phyloP scores from a whole-genome alignment of 92 coral and sea anemone genomes.

The Zoanthus sansibaricus region DNA sequence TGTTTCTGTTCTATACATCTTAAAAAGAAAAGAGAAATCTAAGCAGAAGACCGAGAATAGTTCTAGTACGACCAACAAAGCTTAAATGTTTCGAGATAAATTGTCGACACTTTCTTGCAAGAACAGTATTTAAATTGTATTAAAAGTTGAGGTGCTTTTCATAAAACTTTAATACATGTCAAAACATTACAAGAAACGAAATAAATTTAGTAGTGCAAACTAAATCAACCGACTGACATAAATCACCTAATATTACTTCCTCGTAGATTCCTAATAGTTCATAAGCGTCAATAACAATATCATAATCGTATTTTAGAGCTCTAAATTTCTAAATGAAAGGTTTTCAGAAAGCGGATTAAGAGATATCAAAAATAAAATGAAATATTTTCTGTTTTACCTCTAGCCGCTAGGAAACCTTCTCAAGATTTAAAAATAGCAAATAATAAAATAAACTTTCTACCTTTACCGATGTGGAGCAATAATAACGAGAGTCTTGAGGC shows the following conservation, averaged over 20 bases:
- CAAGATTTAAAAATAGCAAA: neutral
- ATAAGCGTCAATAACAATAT: neutral
- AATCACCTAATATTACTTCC: neutral
- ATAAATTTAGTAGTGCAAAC: neutral
- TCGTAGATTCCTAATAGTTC: neutral
- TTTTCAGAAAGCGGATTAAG: neutral
- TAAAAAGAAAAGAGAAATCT: neutral
- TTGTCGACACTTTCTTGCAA: too few relatives aligned
- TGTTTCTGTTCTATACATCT: neutral
- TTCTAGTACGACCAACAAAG: too few relatives aligned
- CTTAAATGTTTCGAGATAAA: too few relatives aligned
- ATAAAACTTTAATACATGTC: neutral
- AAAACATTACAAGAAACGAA: neutral
- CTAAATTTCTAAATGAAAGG: neutral
- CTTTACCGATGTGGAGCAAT: constrained; percentile 12
- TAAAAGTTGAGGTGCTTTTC: neutral
- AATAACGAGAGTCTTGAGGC: neutral
- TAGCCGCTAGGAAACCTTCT: neutral
- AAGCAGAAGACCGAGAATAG: neutral
- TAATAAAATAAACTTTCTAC: neutral
- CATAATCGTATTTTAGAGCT: neutral
- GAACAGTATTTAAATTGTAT: too few relatives aligned
- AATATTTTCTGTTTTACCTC: neutral
- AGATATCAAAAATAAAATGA: neutral
- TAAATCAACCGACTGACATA: neutral